Evolutionary conservation across 2,113 vertebrate species (phyloP).

Genomic region (Prinia subflava): DNA sequence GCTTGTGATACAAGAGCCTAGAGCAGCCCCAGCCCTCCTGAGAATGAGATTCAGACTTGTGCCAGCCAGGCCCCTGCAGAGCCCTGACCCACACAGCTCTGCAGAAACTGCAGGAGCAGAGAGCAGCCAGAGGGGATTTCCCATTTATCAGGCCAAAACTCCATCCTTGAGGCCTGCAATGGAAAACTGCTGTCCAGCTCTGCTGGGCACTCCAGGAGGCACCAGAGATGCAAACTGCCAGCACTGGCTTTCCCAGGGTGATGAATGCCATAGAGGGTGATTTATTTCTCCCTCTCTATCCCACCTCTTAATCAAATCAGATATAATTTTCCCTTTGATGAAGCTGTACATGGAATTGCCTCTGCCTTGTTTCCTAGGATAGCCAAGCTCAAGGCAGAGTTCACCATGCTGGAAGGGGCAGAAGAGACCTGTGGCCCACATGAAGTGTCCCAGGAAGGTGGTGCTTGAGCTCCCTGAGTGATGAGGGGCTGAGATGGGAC

Average conservation of each 20-base stretch:
- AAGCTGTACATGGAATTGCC: not conserved
- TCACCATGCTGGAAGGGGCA: not conserved
- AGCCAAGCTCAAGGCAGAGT: not conserved
- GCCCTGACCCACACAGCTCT: not conserved
- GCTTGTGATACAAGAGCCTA: not conserved
- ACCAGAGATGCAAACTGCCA: not conserved
- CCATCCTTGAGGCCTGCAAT: fast-evolving
- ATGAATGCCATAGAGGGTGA: not conserved
- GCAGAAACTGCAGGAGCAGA: not conserved
- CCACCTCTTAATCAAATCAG: not conserved
- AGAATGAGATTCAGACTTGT: not conserved
- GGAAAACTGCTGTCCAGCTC: not conserved
- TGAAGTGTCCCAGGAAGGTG: not conserved
- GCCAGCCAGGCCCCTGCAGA: fast-evolving
- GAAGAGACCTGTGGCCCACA: not conserved
- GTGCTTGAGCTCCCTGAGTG: not conserved
- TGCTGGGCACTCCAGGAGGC: not conserved
- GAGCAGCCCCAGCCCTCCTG: not conserved
- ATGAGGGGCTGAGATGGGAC: not conserved
- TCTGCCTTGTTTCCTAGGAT: not conserved
- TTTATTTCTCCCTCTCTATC: not conserved
- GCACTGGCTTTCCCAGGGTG: not conserved
- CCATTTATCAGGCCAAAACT: no score
- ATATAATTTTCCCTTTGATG: not conserved
- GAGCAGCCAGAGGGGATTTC: not conserved